Percentiles rank a stretch among this genome's conserved stretches.
Evolutionary conservation across 2,113 vertebrate species (phyloP).

Genomic region (Syngnathus typhle): DNA sequence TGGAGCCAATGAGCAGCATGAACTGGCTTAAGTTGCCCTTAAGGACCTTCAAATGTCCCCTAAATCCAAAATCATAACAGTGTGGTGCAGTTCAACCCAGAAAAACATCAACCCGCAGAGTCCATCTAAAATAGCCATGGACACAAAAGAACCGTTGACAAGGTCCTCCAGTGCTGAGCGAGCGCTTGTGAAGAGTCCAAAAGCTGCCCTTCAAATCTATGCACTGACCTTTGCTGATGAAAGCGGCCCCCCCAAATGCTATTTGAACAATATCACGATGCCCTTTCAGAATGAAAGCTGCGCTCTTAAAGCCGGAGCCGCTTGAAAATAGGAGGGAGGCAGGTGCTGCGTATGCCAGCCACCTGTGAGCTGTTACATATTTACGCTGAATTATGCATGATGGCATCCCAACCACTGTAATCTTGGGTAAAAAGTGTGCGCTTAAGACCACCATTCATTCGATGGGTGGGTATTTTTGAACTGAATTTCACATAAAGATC

Average conservation of each 20-base stretch:
- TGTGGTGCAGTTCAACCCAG: not conserved
- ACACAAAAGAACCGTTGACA: slow-evolving; percentile 55
- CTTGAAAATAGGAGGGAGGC: slow-evolving; percentile 31
- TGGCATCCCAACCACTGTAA: not conserved
- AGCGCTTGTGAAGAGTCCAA: slow-evolving; percentile 61
- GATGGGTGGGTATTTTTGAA: too few species aligned
- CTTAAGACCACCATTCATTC: too few species aligned
- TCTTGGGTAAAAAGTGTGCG: not conserved
- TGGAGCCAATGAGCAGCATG: not conserved
- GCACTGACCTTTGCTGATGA: slow-evolving; percentile 75
- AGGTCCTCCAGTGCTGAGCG: slow-evolving; percentile 41
- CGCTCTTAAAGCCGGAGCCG: slow-evolving; percentile 43
- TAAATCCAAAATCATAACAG: slow-evolving; percentile 13
- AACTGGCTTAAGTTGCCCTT: not conserved
- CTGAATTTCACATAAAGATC: too few species aligned
- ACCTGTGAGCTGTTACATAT: slow-evolving; percentile 16
- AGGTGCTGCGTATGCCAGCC: slow-evolving; percentile 14
- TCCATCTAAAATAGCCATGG: slow-evolving; percentile 50
- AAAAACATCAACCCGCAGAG: slow-evolving; percentile 5
- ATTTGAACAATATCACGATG: slow-evolving; percentile 75
- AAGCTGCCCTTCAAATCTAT: slow-evolving; percentile 70
- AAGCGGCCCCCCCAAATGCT: slow-evolving; percentile 63
- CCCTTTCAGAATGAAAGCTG: slow-evolving; percentile 76
- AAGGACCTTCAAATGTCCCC: slow-evolving; percentile 11
- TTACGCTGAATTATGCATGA: slow-evolving; percentile 23